Evolutionary conservation across 2,888 invertebrate genomes (phyloP).

Genomic region (Stenotaenia linearis): DNA sequence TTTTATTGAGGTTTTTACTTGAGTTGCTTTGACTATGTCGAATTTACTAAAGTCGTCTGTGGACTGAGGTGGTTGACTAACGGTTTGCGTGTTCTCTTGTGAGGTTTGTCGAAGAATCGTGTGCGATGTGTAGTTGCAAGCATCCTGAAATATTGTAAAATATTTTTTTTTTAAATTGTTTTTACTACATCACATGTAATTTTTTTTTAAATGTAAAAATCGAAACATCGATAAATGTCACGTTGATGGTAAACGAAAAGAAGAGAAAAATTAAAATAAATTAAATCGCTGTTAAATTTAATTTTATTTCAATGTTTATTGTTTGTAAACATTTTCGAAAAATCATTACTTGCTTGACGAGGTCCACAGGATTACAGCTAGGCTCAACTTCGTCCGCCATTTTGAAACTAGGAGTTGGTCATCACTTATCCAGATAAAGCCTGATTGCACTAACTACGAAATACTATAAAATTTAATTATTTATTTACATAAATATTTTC

Average conservation of each 20-base stretch:
- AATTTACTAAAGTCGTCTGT: constrained; percentile 48
- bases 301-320: no score
- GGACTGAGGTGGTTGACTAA: constrained; percentile 33
- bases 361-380: constrained; percentile 12
- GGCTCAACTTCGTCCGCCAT: constrained; percentile 27
- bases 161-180: neutral
- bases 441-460: no score
- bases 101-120: constrained; percentile 37
- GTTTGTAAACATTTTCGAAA: no score
- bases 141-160: neutral
- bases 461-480: no score
- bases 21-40: constrained; percentile 92
- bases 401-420: no score
- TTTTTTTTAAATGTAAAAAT: neutral
- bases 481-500: no score
- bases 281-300: no score
- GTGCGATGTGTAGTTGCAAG: neutral
- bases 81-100: constrained; percentile 34
- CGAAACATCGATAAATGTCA: neutral
- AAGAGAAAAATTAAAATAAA: no score
- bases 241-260: no score
- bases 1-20: constrained; percentile 52
- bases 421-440: no score
- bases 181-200: no score
- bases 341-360: neutral